phyloP scores from a whole-genome alignment of 2,113 vertebrate genomes.

The Potamarius usumacintae region DNA sequence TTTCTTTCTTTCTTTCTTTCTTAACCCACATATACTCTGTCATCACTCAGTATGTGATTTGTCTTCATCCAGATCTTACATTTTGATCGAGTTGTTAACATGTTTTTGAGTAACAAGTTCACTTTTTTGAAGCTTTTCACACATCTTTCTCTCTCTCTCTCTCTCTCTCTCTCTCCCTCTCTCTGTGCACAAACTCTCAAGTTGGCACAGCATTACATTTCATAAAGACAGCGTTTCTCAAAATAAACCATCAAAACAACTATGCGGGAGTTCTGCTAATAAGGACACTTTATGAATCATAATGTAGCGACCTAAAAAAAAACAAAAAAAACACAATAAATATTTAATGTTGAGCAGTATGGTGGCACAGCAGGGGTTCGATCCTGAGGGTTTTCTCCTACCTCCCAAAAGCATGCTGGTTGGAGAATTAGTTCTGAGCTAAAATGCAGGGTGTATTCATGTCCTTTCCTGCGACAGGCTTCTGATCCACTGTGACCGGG shows the following conservation, averaged over 20 bases:
- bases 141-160: too few relatives aligned
- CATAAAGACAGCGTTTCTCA: background rate
- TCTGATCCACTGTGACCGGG: background rate
- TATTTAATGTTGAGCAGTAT: background rate
- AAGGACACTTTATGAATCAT: background rate
- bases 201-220: background rate
- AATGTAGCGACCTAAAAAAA: background rate
- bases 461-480: background rate
- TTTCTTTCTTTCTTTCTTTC: background rate
- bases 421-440: background rate
- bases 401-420: background rate
- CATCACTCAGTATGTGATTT: background rate
- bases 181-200: background rate
- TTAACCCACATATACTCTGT: background rate
- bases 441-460: background rate
- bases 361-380: background rate
- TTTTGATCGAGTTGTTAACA: background rate
- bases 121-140: background rate
- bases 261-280: constrained; percentile 1
- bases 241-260: background rate
- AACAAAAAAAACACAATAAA: background rate
- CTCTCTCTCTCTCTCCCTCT: too few relatives aligned
- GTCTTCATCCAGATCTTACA: background rate
- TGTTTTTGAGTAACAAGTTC: background rate
- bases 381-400: background rate